Evolutionary conservation across 2,888 invertebrate genomes (phyloP).

Genomic region (Linyphia triangularis): DNA sequence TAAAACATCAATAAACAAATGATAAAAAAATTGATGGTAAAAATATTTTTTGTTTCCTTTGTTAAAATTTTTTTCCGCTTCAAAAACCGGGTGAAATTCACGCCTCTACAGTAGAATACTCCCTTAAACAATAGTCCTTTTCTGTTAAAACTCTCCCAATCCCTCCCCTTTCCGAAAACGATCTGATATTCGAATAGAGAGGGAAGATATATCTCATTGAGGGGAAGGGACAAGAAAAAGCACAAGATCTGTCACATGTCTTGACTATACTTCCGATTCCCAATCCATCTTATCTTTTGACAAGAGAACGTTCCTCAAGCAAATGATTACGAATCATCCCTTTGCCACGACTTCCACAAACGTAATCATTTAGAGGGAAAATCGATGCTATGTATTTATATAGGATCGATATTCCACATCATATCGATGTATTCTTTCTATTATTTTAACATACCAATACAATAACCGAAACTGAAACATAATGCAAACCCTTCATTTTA

Average conservation of each 20-base stretch:
- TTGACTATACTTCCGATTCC: constrained; percentile 1
- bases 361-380: constrained; percentile 21
- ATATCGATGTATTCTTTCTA: neutral
- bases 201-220: neutral
- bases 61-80: too few relatives aligned
- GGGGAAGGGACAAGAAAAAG: neutral
- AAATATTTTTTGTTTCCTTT: too few relatives aligned
- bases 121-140: too few relatives aligned
- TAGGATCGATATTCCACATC: neutral
- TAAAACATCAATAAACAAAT: too few relatives aligned
- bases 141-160: too few relatives aligned
- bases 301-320: constrained; percentile 39
- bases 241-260: neutral
- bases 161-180: too few relatives aligned
- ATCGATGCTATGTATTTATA: constrained; percentile 38
- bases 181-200: neutral
- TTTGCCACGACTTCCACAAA: constrained; percentile 5
- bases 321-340: constrained; percentile 58
- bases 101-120: too few relatives aligned
- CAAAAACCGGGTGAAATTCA: too few relatives aligned
- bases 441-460: too few relatives aligned
- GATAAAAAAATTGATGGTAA: too few relatives aligned
- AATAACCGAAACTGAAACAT: too few relatives aligned
- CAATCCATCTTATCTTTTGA: constrained; percentile 47
- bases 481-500: too few relatives aligned